Evolutionary conservation across 2,113 vertebrate genomes (phyloP).

Genomic region (Engystomops pustulosus): DNA sequence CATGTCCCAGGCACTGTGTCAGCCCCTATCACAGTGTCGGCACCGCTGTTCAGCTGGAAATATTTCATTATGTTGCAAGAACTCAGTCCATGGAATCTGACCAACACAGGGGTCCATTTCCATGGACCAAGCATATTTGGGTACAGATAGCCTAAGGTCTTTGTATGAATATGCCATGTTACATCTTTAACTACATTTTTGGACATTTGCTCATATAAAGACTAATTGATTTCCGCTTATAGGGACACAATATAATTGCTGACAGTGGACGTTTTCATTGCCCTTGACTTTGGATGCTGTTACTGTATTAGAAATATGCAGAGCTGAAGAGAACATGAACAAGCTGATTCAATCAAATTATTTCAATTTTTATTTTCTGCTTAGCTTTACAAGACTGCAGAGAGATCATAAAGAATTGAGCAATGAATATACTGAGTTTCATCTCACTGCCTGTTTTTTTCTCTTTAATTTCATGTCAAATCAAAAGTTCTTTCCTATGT

Average conservation of each 20-base stretch:
- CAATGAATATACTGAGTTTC: neutral
- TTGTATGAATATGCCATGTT: too few species aligned
- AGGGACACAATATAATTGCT: constrained; percentile 25
- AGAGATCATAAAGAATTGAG: constrained; percentile 19
- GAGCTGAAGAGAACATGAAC: constrained; percentile 32
- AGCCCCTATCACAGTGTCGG: too few species aligned
- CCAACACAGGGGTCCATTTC: too few species aligned
- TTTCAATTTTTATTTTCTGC: constrained; percentile 35
- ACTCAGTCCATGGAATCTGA: too few species aligned
- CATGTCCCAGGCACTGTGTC: too few species aligned
- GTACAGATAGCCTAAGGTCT: too few species aligned
- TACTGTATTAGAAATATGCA: constrained; percentile 39
- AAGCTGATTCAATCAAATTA: constrained; percentile 53
- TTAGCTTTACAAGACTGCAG: constrained; percentile 20
- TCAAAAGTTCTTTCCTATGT: constrained; percentile 20
- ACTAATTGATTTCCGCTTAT: neutral
- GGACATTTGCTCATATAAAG: neutral
- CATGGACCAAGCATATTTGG: too few species aligned
- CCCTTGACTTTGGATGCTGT: constrained; percentile 46
- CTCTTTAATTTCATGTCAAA: constrained; percentile 24
- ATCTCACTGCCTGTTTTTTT: neutral
- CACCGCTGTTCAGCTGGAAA: too few species aligned
- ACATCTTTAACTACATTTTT: neutral
- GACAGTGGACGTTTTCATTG: constrained; percentile 26
- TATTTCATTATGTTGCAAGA: too few species aligned